These are phyloP conservation scores for Streptopelia turtur DNA, from an alignment of 2,797 vertebrate genomes.

Conservation along the genomic window DNA sequence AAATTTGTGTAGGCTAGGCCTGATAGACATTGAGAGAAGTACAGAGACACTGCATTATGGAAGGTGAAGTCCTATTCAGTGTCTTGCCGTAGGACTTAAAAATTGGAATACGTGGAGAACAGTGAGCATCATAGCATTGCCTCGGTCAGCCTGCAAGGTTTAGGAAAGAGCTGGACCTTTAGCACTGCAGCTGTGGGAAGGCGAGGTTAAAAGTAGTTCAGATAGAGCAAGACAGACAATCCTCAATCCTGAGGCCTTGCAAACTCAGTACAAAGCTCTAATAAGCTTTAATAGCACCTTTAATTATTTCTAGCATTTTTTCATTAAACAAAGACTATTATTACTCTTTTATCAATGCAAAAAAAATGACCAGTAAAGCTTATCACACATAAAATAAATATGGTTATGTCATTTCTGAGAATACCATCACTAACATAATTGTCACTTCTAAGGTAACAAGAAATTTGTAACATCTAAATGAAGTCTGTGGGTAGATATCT, in stretches of 20 bases:
- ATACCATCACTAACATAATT: not conserved
- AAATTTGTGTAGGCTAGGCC: not conserved
- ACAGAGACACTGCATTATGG: not conserved
- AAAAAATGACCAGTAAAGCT: not conserved
- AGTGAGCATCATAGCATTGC: not conserved
- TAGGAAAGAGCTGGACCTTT: not conserved
- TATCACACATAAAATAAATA: not conserved
- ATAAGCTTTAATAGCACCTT: not conserved
- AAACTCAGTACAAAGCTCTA: not conserved
- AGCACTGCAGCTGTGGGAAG: not conserved
- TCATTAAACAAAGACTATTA: not conserved
- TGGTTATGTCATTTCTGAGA: not conserved
- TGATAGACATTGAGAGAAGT: not conserved
- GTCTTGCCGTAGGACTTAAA: not conserved
- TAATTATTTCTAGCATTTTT: not conserved
- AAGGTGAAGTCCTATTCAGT: not conserved
- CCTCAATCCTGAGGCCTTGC: not conserved
- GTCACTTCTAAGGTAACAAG: not conserved
- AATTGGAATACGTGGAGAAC: not conserved
- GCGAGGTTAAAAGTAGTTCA: not conserved
- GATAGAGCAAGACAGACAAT: not conserved
- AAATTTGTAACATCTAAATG: not conserved
- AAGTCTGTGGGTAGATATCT: not conserved
- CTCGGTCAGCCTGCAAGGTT: not conserved
- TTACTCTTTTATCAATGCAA: not conserved